Base-by-base conservation (phyloP, 2,797 vertebrate genomes). In the Lophotriccus pileatus region DNA sequence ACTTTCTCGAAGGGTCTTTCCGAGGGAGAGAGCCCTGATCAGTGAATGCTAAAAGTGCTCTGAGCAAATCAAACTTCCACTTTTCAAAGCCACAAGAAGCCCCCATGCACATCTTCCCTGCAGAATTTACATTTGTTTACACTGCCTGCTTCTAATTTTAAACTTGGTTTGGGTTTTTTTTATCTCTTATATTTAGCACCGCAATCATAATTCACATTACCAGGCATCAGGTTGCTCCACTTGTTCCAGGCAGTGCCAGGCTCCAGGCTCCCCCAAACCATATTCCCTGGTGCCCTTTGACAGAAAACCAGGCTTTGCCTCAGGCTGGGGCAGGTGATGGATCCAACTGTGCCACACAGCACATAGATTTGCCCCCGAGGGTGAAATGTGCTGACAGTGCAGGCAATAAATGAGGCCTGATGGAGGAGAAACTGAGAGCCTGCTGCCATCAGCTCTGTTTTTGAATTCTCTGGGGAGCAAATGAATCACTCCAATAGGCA, bases 381-480 rank as follows among this genome's bases (percentile, higher is more conserved):
- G 13, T 3, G 21, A 52, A 94, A 96, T 0, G 21, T 84, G 92
- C 93, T 94, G 94, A 95, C 2, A 4, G 34, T 7, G 69, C 94
- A 90, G 92, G 83, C 78, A 60, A 81, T 4, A 89, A 86, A 87
- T 53, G 89, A 80, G 46, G 58, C n/a, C 37, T 74, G 75, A 90
- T 27, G 43, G 60, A 96, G 90, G 81, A 91, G 95, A 96, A 97
- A 97, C 84, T 27, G 87, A 84, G 87, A 79, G 36, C 75, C 94
- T 20, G 0, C 83, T 78, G 53, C 68, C 47, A 76, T 25, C 80
- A 70, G 77, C 72, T 79, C 80, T 2, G 3, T 5, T 41, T 87
- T 22, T 56, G 18, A 70, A 74, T 46, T 44, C 78, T 60, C 63
- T 19, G 34, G 73, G 93, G 90, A 95, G 69, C 46, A 41, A 93